Conservation (phyloP, 2,888 invertebrate genomes). For the Dicyrtomina minuta region DNA sequence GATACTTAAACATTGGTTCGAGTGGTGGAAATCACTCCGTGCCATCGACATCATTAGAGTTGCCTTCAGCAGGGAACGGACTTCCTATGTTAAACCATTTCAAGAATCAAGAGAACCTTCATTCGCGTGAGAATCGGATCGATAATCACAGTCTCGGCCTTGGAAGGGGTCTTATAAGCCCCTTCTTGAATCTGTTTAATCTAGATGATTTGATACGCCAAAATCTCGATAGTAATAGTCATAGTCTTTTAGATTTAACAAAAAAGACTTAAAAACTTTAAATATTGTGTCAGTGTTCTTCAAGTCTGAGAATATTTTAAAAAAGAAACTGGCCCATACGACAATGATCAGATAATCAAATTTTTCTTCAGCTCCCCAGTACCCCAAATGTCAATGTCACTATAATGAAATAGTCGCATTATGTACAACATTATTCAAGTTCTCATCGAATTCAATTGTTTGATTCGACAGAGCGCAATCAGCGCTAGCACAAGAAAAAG, state of each 20-base stretch:
- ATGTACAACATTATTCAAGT: no score
- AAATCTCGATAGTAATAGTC: conserved; percentile 37
- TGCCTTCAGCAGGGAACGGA: conserved; percentile 13
- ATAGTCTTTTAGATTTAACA: conserved; percentile 44
- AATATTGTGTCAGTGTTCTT: conserved; percentile 17
- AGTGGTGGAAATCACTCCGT: conserved; percentile 7
- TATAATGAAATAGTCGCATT: no score
- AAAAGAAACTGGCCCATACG: neutral
- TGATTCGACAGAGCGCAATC: no score
- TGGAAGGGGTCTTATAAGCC: conserved; percentile 33
- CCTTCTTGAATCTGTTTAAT: conserved; percentile 41
- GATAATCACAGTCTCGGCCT: conserved; percentile 33
- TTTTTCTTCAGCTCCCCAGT: no score
- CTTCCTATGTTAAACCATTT: conserved; percentile 2
- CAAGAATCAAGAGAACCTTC: conserved; percentile 19
- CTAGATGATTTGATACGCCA: conserved; percentile 41
- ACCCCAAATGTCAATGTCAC: no score
- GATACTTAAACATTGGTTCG: conserved; percentile 40
- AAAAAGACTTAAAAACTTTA: conserved; percentile 26
- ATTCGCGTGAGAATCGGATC: conserved; percentile 27
- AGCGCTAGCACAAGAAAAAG: neutral
- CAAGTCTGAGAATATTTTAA: conserved; percentile 27
- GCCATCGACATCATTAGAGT: conserved; percentile 16
- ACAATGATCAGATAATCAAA: no score
- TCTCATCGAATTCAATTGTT: no score